Conservation (phyloP, 1,140 invertebrate species). For the Scylla paramamosain region DNA sequence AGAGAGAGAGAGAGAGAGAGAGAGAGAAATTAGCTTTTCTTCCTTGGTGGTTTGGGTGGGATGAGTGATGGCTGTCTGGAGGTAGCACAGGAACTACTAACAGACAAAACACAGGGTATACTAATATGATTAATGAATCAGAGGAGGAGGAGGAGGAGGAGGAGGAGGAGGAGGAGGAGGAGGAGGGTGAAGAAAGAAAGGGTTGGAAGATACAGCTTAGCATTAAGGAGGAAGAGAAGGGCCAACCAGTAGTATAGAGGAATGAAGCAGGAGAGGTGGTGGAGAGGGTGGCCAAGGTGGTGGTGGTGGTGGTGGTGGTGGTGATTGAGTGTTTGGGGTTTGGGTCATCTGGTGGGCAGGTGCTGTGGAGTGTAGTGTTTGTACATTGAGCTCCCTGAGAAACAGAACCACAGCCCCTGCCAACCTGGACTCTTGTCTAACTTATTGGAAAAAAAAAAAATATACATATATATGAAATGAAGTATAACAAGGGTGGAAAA, state of each 20-base stretch:
- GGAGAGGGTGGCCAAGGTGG: background rate
- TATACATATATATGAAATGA: background rate
- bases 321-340: conserved; percentile 32
- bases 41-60: conserved; percentile 62
- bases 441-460: too few relatives aligned
- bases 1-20: conserved; percentile 55
- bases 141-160: background rate
- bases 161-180: background rate
- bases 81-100: conserved; percentile 73
- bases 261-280: background rate
- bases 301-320: conserved; percentile 11
- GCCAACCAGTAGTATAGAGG: background rate
- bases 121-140: background rate
- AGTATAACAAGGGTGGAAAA: background rate
- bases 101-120: conserved; percentile 55
- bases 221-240: background rate
- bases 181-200: background rate
- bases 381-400: conserved; percentile 76
- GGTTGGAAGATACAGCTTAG: background rate
- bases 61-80: conserved; percentile 68
- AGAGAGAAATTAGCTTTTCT: conserved; percentile 32
- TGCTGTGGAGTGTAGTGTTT: conserved; percentile 73
- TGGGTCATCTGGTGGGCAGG: conserved; percentile 59
- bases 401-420: conserved; percentile 69
- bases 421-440: conserved; percentile 42